These are phyloP conservation scores for Colius striatus DNA, from an alignment of 2,113 vertebrate genomes.

Conservation along the genomic window DNA sequence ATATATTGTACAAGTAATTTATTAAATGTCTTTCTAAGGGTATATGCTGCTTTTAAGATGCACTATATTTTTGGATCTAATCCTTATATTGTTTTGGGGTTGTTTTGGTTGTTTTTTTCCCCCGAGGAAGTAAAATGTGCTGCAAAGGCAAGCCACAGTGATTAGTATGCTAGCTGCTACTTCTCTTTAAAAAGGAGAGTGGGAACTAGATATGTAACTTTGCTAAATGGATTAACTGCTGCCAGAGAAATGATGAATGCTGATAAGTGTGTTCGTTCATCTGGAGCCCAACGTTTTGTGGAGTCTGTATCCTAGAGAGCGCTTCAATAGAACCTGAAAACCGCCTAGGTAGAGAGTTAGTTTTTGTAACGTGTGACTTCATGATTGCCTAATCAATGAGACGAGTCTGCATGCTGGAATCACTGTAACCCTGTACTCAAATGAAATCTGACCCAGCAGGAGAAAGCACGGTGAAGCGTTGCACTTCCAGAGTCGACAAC, in stretches of 20 bases:
- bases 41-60: conserved; percentile 85
- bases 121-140: conserved; percentile 76
- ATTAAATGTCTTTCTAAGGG: conserved; percentile 81
- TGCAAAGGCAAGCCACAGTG: conserved; percentile 64
- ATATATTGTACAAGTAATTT: conserved; percentile 82
- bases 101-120: conserved; percentile 53
- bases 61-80: conserved; percentile 83
- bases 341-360: conserved; percentile 11
- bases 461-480: background rate
- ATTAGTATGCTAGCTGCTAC: conserved; percentile 70
- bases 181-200: conserved; percentile 71
- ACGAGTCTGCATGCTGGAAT: conserved; percentile 55
- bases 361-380: conserved; percentile 30
- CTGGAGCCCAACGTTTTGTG: conserved; percentile 20
- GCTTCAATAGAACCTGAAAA: conserved; percentile 31
- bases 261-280: conserved; percentile 23
- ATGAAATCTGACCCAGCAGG: background rate
- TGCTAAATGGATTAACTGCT: conserved; percentile 44
- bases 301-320: conserved; percentile 28
- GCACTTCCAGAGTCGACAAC: background rate
- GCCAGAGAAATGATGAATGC: conserved; percentile 24
- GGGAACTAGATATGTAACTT: conserved; percentile 39
- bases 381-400: conserved; percentile 24
- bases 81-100: conserved; percentile 59
- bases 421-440: conserved; percentile 27